Evolutionary conservation across 1,140 invertebrate genomes (phyloP), one percentile per base, ranked within the genome.

Genomic region (Panagrolaimus sp.): DNA sequence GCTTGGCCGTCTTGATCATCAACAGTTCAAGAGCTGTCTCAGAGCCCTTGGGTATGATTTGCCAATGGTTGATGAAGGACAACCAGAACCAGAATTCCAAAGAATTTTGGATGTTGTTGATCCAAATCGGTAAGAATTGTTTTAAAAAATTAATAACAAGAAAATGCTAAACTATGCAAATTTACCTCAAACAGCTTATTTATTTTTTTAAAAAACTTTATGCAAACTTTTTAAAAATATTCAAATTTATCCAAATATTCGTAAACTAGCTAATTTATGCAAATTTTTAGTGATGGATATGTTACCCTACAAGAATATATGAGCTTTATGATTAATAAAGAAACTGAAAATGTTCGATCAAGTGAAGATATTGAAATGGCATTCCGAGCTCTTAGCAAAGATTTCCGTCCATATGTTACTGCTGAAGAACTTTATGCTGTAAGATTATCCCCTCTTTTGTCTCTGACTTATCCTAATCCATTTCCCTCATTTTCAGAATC

Each of bases 281-380:
- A 2, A 38, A 38, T 23, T 23, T 72, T 67, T 45, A 86, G 86
- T 70, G 85, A 86, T 78, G 96, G 96, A 25, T 90, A 93, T 79
- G 94, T 98, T 47, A 96, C 93, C 0, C 87, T 98, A 65, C 96
- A 99, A 87, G 96, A 98, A 84, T 99, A 98, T 85, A 99, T 99
- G 93, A 93, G 93, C 51, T 99, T 98, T 84, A 98, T 99, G 96
- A 98, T 99, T 81, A 96, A 92, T 82, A 94, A 97, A 84, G 96
- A 99, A 88, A 99, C 96, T 0, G 96, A 99, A 86, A 99, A 99
- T 85, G 95, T 99, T 38, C 92, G 96, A 81, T 96, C 93, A 76
- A 95, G 92, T 48, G 93, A 97, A 85, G 96, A 99, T 86, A 97
- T 99, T 73, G 94, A 98, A 85, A 96, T 96, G 85, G 96, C 96